Base-by-base conservation (phyloP, 2,888 invertebrate genomes). In the Plebejus argus region DNA sequence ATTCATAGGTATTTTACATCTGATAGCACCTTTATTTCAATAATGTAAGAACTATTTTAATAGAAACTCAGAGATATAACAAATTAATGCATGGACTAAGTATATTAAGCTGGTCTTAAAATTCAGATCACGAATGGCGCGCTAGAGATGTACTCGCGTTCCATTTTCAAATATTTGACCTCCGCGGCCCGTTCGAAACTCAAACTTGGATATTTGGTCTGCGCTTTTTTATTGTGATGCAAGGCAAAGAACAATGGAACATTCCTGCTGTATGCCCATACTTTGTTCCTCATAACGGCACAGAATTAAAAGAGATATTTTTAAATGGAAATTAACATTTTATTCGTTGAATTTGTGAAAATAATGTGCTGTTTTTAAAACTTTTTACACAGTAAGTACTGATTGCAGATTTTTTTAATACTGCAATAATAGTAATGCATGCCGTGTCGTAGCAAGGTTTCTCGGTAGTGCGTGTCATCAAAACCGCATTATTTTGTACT, bases 101-200 rank as follows among this genome's bases (percentile, higher is more conserved):
- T n/a, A n/a, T n/a, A n/a, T n/a, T 49, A 72, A 61, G 28, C 74
- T 23, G 23, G 28, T 70, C 79, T 82, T 81, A 78, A 77, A 80
- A 82, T 82, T 82, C 81, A 79, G 78, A 83, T 82, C 83, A 82
- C 81, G 80, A 80, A 78, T 81, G 78, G 76, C 76, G 77, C 80
- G 80, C 78, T 78, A 79, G 79, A 81, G 80, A 82, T 79, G 78
- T 83, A 83, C 83, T 84, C 81, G 76, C 81, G 82, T 83, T 82
- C 80, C 83, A 82, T 84, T 81, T 85, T 81, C 83, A 85, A 89
- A 87, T 87, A 86, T 88, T 85, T 87, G 86, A 89, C 87, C 87
- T 82, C 76, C 81, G 82, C 81, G 79, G 81, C 80, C 84, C 85
- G 86, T 86, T 86, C 83, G 84, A 72, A 77, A 79, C 77, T 80